Percentiles rank a stretch among this genome's conserved stretches.
Conservation (phyloP, 2,113 vertebrate species). For the Plecturocebus donacophilus region DNA sequence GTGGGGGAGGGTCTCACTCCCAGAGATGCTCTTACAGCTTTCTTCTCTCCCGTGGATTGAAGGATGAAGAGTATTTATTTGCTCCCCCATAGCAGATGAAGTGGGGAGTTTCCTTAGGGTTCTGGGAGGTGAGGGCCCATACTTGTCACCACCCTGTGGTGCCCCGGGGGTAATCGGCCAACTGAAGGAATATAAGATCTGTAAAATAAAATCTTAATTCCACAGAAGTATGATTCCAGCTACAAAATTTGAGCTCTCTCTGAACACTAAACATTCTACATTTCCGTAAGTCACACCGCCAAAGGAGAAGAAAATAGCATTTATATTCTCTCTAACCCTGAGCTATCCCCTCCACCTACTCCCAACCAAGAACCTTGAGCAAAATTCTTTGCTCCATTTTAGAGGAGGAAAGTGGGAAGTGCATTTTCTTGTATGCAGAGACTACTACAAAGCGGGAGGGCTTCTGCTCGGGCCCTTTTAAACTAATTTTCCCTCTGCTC, state of each 20-base stretch:
- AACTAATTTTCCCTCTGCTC: background rate
- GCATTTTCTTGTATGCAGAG: background rate
- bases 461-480: background rate
- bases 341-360: background rate
- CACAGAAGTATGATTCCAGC: background rate
- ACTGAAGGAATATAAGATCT: background rate
- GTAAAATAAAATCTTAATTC: background rate
- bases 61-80: background rate
- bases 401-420: background rate
- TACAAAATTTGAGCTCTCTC: background rate
- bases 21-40: background rate
- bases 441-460: background rate
- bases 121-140: background rate
- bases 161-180: background rate
- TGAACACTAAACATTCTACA: background rate
- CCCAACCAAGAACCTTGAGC: conserved; percentile 6
- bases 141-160: background rate
- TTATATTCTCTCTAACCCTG: background rate
- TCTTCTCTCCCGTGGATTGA: background rate
- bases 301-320: background rate
- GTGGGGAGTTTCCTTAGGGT: background rate
- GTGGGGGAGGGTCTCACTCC: background rate
- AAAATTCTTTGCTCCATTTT: conserved; percentile 23
- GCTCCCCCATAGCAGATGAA: background rate
- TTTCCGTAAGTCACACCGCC: background rate